Percentiles rank a stretch among this genome's conserved stretches.
phyloP scores from a whole-genome alignment of 2,797 vertebrate species.

The Falco columbarius region DNA sequence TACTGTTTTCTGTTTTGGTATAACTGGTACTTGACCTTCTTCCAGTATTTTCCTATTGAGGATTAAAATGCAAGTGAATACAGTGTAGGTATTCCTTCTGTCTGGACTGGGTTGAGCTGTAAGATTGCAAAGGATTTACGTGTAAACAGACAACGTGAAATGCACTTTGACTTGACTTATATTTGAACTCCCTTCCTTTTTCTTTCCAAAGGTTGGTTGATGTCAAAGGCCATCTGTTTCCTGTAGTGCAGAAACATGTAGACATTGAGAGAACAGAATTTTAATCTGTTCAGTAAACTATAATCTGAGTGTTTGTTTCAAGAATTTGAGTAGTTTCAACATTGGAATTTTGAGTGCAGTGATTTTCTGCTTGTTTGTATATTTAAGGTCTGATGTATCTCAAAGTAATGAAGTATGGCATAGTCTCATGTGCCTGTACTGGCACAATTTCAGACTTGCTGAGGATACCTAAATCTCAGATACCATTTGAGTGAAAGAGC shows the following conservation, averaged over 20 bases:
- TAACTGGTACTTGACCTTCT: not conserved
- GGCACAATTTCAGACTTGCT: not conserved
- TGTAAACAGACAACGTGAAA: constrained; percentile 38
- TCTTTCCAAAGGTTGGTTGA: not conserved
- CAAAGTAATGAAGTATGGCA: not conserved
- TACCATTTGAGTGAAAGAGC: not conserved
- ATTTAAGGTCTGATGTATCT: not conserved
- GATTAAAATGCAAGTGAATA: not conserved
- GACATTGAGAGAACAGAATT: constrained; percentile 46
- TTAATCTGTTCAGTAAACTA: constrained; percentile 65
- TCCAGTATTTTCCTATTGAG: not conserved
- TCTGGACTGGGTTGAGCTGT: not conserved
- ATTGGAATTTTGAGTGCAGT: not conserved
- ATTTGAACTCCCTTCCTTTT: constrained; percentile 51
- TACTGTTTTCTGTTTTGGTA: not conserved
- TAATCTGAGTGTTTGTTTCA: constrained; percentile 49
- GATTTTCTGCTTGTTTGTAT: constrained; percentile 14
- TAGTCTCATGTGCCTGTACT: not conserved
- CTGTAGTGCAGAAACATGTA: constrained; percentile 22
- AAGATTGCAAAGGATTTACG: not conserved
- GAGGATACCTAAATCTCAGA: not conserved
- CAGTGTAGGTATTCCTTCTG: not conserved
- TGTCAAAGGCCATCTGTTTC: constrained; percentile 67
- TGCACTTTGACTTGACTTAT: not conserved
- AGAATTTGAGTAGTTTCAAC: not conserved